Base-by-base conservation (phyloP, 1,140 invertebrate species). In the Ptiloglossa arizonensis region DNA sequence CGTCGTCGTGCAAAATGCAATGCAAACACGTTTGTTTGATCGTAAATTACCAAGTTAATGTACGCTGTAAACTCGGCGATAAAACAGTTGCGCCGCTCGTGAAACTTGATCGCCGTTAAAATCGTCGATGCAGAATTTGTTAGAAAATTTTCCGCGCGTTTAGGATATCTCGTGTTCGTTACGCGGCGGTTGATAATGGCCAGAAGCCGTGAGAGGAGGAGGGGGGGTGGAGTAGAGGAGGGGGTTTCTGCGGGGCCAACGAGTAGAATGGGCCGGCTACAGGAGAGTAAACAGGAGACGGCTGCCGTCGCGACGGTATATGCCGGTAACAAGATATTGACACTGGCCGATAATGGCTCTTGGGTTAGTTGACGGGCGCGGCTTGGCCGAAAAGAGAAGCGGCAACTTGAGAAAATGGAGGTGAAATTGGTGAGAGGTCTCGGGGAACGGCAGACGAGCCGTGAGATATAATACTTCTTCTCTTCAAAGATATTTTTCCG, bases 301-400 rank as follows among this genome's bases (percentile, higher is more conserved):
- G 72, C 86, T 82, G 84, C 66, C 87, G 83, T 81, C 85, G 82
- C 79, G 77, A 86, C 79, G 75, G 76, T 88, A 87, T 87, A 88
- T 81, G 66, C 81, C 79, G 80, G 87, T 89, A 89, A 89, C 87
- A 88, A 88, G 87, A 89, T 89, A 89, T 89, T 88, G 87, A 89
- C 87, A 89, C 87, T 88, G 87, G 87, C 87, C 86, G 87, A 88
- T 88, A 88, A 88, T 88, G 87, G 87, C 83, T 87, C 85, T 84
- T 81, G 82, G 82, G 72, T 68, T 82, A 77, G 77, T 80, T 86
- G 83, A 82, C 86, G 76, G 78, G 67, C 64, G 72, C 68, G 59
- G 74, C 63, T 72, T 79, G 77, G 60, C 74, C 82, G 83, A 87
- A 86, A 84, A 81, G 84, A 74, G 77, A 81, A 82, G 70, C 83